These are phyloP conservation scores for Leptinotarsa haldemani DNA, from an alignment of 2,888 invertebrate genomes.

Conservation along the genomic window DNA sequence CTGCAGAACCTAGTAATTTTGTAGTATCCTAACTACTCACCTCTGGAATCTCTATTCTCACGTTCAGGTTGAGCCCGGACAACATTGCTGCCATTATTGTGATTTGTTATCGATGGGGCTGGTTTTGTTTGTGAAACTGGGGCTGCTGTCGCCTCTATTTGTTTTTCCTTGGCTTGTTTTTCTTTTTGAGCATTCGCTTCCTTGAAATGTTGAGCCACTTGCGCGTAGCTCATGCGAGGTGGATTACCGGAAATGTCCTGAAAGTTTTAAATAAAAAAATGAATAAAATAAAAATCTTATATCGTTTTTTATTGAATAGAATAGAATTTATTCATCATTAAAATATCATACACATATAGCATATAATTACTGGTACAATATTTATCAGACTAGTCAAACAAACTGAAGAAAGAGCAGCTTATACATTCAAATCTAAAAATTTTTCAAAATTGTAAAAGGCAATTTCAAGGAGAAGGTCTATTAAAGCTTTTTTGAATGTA, in stretches of 20 bases:
- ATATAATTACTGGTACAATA: too few species aligned
- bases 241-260: constrained; percentile 55
- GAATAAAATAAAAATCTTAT: too few species aligned
- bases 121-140: constrained; percentile 42
- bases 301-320: too few species aligned
- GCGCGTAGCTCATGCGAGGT: constrained; percentile 73
- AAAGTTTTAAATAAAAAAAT: constrained; percentile 14
- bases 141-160: constrained; percentile 38
- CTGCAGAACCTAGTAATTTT: too few species aligned
- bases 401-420: too few species aligned
- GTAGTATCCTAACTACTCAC: constrained; percentile 36
- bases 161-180: constrained; percentile 54
- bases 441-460: too few species aligned
- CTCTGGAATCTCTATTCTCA: constrained; percentile 51
- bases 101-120: constrained; percentile 42
- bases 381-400: too few species aligned
- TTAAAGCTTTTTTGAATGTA: too few species aligned
- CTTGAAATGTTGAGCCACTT: constrained; percentile 75
- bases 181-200: constrained; percentile 64
- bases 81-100: constrained; percentile 39
- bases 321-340: too few species aligned
- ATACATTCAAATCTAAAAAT: too few species aligned
- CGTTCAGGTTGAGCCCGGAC: constrained; percentile 48
- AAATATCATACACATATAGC: too few species aligned
- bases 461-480: too few species aligned